Evolutionary conservation across 2,113 vertebrate genomes (phyloP).

Genomic region (Mustelus asterias): DNA sequence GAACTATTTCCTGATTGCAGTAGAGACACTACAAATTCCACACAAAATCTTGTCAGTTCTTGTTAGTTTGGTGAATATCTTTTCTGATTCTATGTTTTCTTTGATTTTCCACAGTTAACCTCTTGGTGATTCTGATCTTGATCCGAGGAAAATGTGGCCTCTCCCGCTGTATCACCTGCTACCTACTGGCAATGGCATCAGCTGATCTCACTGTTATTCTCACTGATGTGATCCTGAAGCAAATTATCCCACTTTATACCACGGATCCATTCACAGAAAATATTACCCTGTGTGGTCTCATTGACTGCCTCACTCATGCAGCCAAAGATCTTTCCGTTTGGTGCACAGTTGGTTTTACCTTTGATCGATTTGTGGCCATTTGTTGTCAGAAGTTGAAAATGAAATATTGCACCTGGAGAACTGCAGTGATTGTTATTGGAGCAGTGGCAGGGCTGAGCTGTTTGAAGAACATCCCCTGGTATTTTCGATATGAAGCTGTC

Average conservation of each 20-base stretch:
- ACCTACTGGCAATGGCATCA: background rate
- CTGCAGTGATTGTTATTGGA: background rate
- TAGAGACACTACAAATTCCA: background rate
- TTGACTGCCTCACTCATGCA: background rate
- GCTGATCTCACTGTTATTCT: background rate
- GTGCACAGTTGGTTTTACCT: slow-evolving; percentile 1
- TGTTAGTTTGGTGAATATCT: background rate
- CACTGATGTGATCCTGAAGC: background rate
- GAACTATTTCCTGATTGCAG: background rate
- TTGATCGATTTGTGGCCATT: background rate
- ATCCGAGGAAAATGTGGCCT: background rate
- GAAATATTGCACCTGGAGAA: background rate
- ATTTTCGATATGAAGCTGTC: background rate
- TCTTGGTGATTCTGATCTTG: background rate
- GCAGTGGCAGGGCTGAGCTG: background rate
- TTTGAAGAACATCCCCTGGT: background rate
- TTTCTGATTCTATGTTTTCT: background rate
- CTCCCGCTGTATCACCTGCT: background rate
- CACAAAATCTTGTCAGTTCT: background rate
- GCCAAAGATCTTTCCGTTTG: background rate
- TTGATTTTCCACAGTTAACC: background rate
- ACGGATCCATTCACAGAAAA: background rate
- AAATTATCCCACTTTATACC: background rate
- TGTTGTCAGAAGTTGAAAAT: background rate
- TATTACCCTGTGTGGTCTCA: background rate